These are phyloP conservation scores for Agrilus mali DNA, from an alignment of 2,888 invertebrate species.

Conservation along the genomic window DNA sequence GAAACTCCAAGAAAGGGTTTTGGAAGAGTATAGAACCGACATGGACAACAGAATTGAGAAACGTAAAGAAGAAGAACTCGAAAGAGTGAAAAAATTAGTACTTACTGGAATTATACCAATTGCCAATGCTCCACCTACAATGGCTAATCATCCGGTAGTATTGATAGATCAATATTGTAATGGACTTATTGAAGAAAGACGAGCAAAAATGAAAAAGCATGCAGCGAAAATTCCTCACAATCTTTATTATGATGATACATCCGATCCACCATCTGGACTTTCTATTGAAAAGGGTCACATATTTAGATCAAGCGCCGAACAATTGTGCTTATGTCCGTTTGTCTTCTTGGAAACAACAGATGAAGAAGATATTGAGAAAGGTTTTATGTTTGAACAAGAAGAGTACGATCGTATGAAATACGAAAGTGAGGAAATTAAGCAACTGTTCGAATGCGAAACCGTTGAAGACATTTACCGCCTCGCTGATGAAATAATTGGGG, in stretches of 20 bases:
- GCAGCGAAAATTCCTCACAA: slow-evolving; percentile 29
- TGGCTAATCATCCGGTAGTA: slow-evolving; percentile 55
- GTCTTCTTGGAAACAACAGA: slow-evolving; percentile 24
- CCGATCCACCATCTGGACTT: slow-evolving; percentile 30
- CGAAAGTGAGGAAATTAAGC: slow-evolving; percentile 47
- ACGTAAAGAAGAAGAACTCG: slow-evolving; percentile 43
- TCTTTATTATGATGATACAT: slow-evolving; percentile 31
- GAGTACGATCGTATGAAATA: slow-evolving; percentile 48
- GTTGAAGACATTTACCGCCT: slow-evolving; percentile 55
- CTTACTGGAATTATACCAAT: slow-evolving; percentile 54
- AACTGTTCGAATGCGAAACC: slow-evolving; percentile 46
- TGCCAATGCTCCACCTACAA: slow-evolving; percentile 51
- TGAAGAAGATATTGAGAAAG: slow-evolving; percentile 36
- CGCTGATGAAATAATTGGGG: slow-evolving; percentile 53
- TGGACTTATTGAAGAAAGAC: slow-evolving; percentile 35
- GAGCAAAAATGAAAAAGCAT: slow-evolving; percentile 35
- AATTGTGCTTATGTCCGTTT: slow-evolving; percentile 34
- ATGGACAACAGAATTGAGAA: slow-evolving; percentile 48
- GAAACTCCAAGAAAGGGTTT: slow-evolving; percentile 47
- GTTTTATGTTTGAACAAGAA: slow-evolving; percentile 45
- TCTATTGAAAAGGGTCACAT: slow-evolving; percentile 36
- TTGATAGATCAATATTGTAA: slow-evolving; percentile 44
- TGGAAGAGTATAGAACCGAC: slow-evolving; percentile 49
- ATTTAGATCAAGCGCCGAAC: slow-evolving; percentile 29
- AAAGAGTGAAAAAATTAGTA: slow-evolving; percentile 54